Conservation (phyloP, 2,113 vertebrate species). For the Pollachius pollachius region DNA sequence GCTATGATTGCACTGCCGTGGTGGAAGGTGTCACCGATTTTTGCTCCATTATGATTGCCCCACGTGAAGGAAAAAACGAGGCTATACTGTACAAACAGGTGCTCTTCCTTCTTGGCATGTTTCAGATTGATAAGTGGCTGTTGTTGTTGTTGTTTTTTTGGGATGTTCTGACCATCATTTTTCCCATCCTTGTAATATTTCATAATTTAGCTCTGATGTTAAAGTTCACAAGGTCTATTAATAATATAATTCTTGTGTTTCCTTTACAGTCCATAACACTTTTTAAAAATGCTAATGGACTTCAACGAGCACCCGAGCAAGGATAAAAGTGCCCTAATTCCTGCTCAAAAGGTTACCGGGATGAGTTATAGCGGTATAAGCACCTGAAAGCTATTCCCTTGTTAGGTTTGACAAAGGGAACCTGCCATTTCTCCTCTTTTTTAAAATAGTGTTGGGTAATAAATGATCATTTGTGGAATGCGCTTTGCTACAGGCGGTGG, state of each 20-base stretch:
- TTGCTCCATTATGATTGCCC: conserved; percentile 12
- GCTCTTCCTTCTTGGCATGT: background rate
- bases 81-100: background rate
- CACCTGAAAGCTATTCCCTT: conserved; percentile 82
- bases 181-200: conserved; percentile 28
- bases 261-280: conserved; percentile 60
- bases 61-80: background rate
- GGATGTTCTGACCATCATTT: background rate
- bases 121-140: background rate
- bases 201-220: conserved; percentile 52
- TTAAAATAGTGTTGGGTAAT: conserved; percentile 82
- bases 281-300: conserved; percentile 77
- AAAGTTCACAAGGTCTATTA: conserved; percentile 67
- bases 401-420: conserved; percentile 80
- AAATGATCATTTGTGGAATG: conserved; percentile 79
- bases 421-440: conserved; percentile 74
- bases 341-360: conserved; percentile 77
- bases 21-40: conserved; percentile 37
- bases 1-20: conserved; percentile 42
- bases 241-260: conserved; percentile 55
- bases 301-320: conserved; percentile 71
- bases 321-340: conserved; percentile 80
- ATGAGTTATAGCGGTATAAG: conserved; percentile 77
- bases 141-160: conserved; percentile 5
- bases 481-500: conserved; percentile 69